phyloP scores from a whole-genome alignment of 2,888 invertebrate genomes.

The Rhamphomyia laevipes region DNA sequence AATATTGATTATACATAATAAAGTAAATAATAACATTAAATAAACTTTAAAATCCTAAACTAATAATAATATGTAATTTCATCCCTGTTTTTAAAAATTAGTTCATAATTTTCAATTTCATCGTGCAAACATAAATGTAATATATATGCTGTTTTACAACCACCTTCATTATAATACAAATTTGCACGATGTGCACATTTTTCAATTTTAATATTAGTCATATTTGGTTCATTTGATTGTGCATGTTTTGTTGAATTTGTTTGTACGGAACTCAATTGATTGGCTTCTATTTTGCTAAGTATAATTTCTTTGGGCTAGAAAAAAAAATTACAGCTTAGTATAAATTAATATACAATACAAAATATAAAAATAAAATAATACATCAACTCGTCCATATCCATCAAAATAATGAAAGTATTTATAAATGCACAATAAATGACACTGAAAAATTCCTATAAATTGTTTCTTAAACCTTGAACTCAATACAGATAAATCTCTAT shows the following conservation, averaged over 20 bases:
- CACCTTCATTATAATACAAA: constrained; percentile 8
- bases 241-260: background rate
- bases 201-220: constrained; percentile 1
- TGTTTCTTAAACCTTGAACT: too few relatives aligned
- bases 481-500: too few relatives aligned
- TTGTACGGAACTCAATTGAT: constrained; percentile 1
- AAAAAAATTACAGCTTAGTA: background rate
- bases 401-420: constrained; percentile 21
- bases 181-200: constrained; percentile 19
- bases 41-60: too few relatives aligned
- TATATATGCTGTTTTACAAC: constrained; percentile 16
- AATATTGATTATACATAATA: too few relatives aligned
- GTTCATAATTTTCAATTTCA: constrained; percentile 8
- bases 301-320: constrained; percentile 8
- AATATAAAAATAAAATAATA: constrained; percentile 7
- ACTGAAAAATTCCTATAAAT: background rate
- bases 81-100: constrained; percentile 14
- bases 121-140: constrained; percentile 18
- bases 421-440: constrained; percentile 18
- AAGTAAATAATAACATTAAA: too few relatives aligned
- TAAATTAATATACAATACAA: background rate
- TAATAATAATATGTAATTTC: constrained; percentile 14
- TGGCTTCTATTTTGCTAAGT: constrained; percentile 17
- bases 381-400: constrained; percentile 23
- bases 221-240: background rate